Conservation (phyloP, 2,797 vertebrate genomes). For the Rhynchotus rufescens region DNA sequence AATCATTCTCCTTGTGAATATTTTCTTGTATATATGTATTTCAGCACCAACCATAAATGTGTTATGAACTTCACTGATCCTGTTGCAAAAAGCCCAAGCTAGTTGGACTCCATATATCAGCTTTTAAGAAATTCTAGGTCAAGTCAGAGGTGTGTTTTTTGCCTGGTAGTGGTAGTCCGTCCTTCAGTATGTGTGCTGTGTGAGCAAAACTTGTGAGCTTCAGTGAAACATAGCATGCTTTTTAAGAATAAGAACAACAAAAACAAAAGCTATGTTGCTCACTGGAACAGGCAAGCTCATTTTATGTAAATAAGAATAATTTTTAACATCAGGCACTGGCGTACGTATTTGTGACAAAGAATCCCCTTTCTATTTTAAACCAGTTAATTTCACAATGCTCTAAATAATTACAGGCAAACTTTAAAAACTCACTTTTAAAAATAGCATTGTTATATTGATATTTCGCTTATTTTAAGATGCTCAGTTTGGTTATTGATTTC, state of each 20-base stretch:
- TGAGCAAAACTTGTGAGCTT: not conserved
- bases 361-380: not conserved
- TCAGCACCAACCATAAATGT: not conserved
- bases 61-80: not conserved
- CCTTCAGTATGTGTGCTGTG: not conserved
- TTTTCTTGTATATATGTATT: not conserved
- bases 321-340: not conserved
- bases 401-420: not conserved
- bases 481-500: not conserved
- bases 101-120: not conserved
- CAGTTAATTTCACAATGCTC: not conserved
- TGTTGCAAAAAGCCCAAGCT: not conserved
- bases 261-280: not conserved
- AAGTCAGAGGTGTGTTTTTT: not conserved
- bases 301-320: not conserved
- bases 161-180: not conserved
- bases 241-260: not conserved
- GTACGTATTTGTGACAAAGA: not conserved
- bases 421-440: not conserved
- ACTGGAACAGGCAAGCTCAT: not conserved
- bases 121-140: not conserved
- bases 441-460: not conserved
- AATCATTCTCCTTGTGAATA: not conserved
- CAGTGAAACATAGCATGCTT: not conserved
- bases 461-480: not conserved